Percentiles rank a stretch among this genome's conserved stretches.
phyloP scores from a whole-genome alignment of 2,113 vertebrate genomes.

The Prinia subflava region DNA sequence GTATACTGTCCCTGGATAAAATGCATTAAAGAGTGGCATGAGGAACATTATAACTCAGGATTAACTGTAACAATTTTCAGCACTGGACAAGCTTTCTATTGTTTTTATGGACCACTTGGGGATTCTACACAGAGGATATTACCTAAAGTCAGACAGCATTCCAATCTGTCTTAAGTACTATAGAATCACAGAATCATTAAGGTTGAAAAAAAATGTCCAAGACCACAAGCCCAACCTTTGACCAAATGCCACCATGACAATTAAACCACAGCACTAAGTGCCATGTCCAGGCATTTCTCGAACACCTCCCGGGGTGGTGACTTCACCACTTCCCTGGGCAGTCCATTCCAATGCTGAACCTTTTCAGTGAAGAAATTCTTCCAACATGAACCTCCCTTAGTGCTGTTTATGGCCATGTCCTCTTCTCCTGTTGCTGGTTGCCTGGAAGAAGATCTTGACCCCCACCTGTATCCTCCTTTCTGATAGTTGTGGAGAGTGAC shows the following conservation, averaged over 20 bases:
- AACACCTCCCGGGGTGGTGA: neutral
- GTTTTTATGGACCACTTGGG: neutral
- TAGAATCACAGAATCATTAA: neutral
- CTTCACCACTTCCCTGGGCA: neutral
- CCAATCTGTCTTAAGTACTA: neutral
- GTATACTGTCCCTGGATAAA: neutral
- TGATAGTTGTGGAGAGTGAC: neutral
- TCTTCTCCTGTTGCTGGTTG: rapidly evolving
- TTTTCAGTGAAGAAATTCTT: neutral
- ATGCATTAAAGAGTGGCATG: neutral
- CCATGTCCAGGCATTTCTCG: neutral
- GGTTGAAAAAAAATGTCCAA: neutral
- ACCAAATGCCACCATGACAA: rapidly evolving
- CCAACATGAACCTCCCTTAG: neutral
- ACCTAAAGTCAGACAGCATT: neutral
- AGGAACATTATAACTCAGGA: neutral
- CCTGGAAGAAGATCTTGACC: neutral
- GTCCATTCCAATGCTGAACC: neutral
- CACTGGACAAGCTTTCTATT: neutral
- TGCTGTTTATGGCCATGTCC: neutral
- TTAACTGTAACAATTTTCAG: neutral
- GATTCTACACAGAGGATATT: neutral
- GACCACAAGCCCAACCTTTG: neutral
- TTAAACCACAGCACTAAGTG: neutral
- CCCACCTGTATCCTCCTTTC: neutral